Conservation (phyloP, 35 echinoderm and acorn worm genomes). For the Eucidaris tribuloides region DNA sequence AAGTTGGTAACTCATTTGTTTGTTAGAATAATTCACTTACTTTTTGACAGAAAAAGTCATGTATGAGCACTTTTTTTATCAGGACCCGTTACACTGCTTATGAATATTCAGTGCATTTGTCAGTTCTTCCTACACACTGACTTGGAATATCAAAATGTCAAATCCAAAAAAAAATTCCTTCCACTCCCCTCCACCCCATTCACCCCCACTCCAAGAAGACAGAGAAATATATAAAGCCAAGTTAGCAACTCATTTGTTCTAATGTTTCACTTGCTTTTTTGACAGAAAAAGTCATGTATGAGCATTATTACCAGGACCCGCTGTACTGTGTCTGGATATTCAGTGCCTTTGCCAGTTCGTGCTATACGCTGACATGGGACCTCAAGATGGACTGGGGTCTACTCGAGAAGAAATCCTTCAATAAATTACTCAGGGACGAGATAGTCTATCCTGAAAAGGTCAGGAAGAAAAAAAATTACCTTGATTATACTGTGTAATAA, state of each 20-base stretch:
- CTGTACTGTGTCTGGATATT: constrained; percentile 77
- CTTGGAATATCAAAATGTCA: too few species aligned
- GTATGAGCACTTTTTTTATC: not conserved
- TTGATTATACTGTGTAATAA: too few species aligned
- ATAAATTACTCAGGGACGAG: constrained; percentile 85
- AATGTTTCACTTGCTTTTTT: not conserved
- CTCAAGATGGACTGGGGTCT: constrained; percentile 99
- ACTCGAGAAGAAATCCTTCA: constrained; percentile 64
- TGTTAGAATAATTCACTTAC: too few species aligned
- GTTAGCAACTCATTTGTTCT: not conserved
- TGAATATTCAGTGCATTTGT: not conserved
- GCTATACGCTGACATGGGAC: constrained; percentile 92
- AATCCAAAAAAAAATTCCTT: too few species aligned
- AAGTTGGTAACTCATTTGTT: too few species aligned
- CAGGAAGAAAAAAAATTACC: too few species aligned
- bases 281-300: constrained; percentile 28
- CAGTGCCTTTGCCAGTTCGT: constrained; percentile 84
- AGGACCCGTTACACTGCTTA: not conserved
- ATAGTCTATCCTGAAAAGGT: constrained; percentile 85
- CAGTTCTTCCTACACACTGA: not conserved
- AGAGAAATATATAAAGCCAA: too few species aligned
- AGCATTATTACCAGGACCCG: constrained; percentile 53
- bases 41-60: too few species aligned
- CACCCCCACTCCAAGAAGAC: too few species aligned
- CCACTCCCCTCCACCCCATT: too few species aligned